Conservation (phyloP, 1,140 invertebrate genomes). For the Pseudomyrmex concolor region DNA sequence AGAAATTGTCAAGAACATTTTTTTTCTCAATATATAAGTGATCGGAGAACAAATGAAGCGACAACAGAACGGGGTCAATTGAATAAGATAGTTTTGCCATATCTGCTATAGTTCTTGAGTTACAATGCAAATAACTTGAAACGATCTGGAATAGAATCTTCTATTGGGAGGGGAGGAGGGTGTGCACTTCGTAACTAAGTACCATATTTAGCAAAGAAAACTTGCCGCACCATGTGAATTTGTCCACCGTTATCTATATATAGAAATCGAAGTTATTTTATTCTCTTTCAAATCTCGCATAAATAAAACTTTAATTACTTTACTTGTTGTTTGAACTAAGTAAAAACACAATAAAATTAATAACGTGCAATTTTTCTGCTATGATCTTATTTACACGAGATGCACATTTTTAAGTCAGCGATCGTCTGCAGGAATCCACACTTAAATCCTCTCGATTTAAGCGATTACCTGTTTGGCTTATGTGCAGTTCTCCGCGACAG, state of each 20-base stretch:
- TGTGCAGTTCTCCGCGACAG: slow-evolving; percentile 43
- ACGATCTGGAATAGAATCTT: slow-evolving; percentile 29
- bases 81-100: slow-evolving; percentile 12
- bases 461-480: slow-evolving; percentile 40
- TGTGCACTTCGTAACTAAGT: slow-evolving; percentile 41
- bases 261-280: slow-evolving; percentile 22
- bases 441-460: slow-evolving; percentile 35
- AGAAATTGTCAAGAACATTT: too few relatives aligned
- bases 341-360: neutral
- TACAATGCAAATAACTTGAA: slow-evolving; percentile 51
- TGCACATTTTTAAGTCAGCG: neutral
- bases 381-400: slow-evolving; percentile 11
- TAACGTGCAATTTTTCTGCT: neutral
- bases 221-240: slow-evolving; percentile 2
- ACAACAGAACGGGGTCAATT: slow-evolving; percentile 5
- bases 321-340: neutral
- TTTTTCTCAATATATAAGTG: too few relatives aligned
- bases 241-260: neutral
- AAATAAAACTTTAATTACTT: neutral
- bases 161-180: neutral
- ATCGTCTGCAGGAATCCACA: slow-evolving; percentile 1
- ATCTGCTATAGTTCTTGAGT: slow-evolving; percentile 23
- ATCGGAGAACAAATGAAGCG: neutral
- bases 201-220: slow-evolving; percentile 48
- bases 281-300: slow-evolving; percentile 6